These are phyloP conservation scores for Fukomys damarensis DNA, from an alignment of 2,113 vertebrate species.

Conservation along the genomic window DNA sequence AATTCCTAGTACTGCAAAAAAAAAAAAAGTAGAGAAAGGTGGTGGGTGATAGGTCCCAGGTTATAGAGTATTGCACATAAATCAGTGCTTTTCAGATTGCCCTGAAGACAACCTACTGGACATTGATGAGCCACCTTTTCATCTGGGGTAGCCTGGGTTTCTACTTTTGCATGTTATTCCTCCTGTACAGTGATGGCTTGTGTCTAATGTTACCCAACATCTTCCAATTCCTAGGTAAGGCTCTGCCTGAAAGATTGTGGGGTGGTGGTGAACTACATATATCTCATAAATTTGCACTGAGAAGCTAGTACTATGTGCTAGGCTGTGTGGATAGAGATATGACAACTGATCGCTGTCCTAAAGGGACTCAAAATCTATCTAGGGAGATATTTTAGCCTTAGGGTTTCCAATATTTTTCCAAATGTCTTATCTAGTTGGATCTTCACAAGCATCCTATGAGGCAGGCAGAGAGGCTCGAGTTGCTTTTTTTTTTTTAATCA, in stretches of 20 bases:
- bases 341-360: not conserved
- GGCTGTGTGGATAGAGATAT: not conserved
- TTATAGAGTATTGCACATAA: conserved; percentile 2
- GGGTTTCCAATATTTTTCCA: conserved; percentile 45
- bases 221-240: conserved; percentile 95
- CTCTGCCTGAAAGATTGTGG: not conserved
- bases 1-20: not conserved
- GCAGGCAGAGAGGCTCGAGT: not conserved
- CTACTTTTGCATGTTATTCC: conserved; percentile 94
- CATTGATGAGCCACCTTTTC: conserved; percentile 94
- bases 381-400: conserved; percentile 39
- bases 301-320: not conserved
- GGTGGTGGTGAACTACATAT: not conserved
- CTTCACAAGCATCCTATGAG: not conserved
- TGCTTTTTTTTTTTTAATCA: not conserved
- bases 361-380: conserved; percentile 18
- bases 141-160: conserved; percentile 96
- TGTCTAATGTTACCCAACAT: conserved; percentile 91
- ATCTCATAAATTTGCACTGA: conserved; percentile 30
- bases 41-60: not conserved
- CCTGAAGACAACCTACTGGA: conserved; percentile 95
- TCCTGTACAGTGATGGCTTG: conserved; percentile 96
- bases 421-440: conserved; percentile 1
- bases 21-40: not conserved
- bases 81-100: conserved; percentile 88